These are phyloP conservation scores for Lampris incognitus DNA, from an alignment of 2,113 vertebrate genomes.

Conservation along the genomic window DNA sequence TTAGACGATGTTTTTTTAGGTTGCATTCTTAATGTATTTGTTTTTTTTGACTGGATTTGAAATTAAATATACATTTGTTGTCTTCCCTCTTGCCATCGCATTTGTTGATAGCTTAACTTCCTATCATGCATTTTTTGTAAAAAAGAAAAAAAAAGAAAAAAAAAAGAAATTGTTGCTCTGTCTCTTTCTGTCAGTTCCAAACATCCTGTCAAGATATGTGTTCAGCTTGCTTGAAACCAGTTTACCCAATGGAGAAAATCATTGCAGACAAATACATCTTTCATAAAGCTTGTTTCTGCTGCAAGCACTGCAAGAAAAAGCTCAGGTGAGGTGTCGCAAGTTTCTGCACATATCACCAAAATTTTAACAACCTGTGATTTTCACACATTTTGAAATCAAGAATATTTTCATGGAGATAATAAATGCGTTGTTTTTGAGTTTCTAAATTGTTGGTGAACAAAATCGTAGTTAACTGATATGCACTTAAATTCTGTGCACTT, in stretches of 20 bases:
- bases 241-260: constrained; percentile 84
- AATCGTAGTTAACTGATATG: too few relatives aligned
- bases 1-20: constrained; percentile 4
- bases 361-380: background rate
- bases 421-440: too few relatives aligned
- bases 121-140: background rate
- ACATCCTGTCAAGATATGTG: constrained; percentile 77
- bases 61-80: constrained; percentile 10
- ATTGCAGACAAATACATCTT: constrained; percentile 79
- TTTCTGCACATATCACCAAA: background rate
- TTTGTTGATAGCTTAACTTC: constrained; percentile 3
- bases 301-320: constrained; percentile 84
- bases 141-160: background rate
- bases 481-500: too few relatives aligned
- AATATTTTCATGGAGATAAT: too few relatives aligned
- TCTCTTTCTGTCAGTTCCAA: constrained; percentile 78
- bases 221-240: constrained; percentile 81
- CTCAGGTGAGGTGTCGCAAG: constrained; percentile 84
- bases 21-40: constrained; percentile 6
- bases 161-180: background rate
- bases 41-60: constrained; percentile 15
- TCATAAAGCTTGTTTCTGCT: constrained; percentile 87
- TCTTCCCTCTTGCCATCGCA: background rate
- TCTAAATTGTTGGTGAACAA: too few relatives aligned
- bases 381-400: too few relatives aligned